These are phyloP conservation scores for Himantopus leucocephalus DNA, from an alignment of 2,113 vertebrate genomes.

Conservation along the genomic window DNA sequence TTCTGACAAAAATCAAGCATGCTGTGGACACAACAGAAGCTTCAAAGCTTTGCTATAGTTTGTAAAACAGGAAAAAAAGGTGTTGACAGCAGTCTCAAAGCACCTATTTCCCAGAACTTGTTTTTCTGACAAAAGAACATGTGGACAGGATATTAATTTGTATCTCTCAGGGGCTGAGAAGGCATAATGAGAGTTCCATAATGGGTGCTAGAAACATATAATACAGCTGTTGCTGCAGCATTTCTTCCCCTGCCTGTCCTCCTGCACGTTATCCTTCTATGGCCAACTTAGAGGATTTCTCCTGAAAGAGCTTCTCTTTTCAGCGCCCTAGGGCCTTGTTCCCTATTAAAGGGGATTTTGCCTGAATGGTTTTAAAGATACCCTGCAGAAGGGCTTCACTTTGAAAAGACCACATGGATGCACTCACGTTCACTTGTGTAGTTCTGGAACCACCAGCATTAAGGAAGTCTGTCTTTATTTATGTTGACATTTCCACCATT, in stretches of 20 bases:
- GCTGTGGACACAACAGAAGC: not conserved
- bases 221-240: not conserved
- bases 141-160: constrained; percentile 31
- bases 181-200: not conserved
- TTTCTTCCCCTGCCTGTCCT: not conserved
- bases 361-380: not conserved
- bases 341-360: not conserved
- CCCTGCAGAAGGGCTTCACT: not conserved
- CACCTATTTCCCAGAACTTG: not conserved
- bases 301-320: not conserved
- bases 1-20: not conserved
- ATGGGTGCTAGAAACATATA: not conserved
- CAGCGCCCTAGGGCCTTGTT: not conserved
- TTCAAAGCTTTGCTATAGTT: not conserved
- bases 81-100: not conserved
- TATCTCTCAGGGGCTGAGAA: not conserved
- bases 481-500: not conserved
- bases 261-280: not conserved
- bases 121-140: constrained; percentile 10
- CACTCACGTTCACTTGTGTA: rapidly evolving
- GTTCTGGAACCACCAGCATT: not conserved
- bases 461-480: not conserved
- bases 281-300: not conserved
- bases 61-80: not conserved
- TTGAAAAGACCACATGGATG: not conserved